phyloP scores from a whole-genome alignment of 1,140 invertebrate species.

The Lasaia peninsularis region DNA sequence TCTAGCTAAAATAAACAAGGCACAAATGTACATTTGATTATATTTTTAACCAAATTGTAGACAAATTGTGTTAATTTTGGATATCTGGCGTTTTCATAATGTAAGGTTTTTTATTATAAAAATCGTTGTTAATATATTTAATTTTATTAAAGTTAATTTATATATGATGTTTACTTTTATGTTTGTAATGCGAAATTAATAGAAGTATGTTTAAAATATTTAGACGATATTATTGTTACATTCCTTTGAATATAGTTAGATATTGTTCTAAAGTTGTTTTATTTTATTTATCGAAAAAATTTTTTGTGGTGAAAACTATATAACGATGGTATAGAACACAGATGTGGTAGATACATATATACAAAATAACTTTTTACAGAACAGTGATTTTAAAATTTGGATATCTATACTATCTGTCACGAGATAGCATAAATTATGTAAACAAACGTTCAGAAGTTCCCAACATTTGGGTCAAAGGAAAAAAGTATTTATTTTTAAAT shows the following conservation, averaged over 20 bases:
- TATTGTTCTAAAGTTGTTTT: conserved; percentile 10
- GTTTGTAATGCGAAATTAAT: conserved; percentile 12
- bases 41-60: conserved; percentile 11
- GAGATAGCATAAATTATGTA: too few species aligned
- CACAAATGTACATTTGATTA: conserved; percentile 16
- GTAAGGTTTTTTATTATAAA: conserved; percentile 12
- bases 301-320: too few species aligned
- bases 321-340: too few species aligned
- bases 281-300: conserved; percentile 4
- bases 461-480: too few species aligned
- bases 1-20: conserved; percentile 3
- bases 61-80: conserved; percentile 9
- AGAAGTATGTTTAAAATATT: conserved; percentile 12
- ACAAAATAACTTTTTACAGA: too few species aligned
- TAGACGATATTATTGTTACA: conserved; percentile 11
- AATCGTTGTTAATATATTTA: conserved; percentile 13
- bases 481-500: too few species aligned
- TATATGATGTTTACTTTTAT: conserved; percentile 15
- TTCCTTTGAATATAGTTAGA: conserved; percentile 14
- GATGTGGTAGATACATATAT: too few species aligned
- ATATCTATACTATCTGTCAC: too few species aligned
- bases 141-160: conserved; percentile 16
- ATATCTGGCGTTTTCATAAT: conserved; percentile 11
- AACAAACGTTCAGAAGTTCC: too few species aligned
- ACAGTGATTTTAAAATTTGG: too few species aligned